phyloP scores from a whole-genome alignment of 1,140 invertebrate genomes.

The Streblospio benedicti region DNA sequence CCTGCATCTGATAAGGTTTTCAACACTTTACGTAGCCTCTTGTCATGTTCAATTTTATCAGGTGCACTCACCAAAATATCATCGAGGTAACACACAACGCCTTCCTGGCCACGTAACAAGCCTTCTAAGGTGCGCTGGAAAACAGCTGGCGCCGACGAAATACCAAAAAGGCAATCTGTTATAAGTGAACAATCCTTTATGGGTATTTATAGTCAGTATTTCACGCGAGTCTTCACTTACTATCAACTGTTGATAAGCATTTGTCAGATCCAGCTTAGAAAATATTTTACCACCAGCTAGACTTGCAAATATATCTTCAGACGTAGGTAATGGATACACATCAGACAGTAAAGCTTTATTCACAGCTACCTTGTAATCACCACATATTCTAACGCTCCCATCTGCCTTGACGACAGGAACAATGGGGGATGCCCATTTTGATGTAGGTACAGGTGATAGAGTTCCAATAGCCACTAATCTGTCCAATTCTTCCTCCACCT shows the following conservation, averaged over 20 bases:
- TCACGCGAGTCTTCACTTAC: slow-evolving; percentile 8
- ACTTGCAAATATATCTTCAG: no score
- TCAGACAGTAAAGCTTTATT: not conserved
- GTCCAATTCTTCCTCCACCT: slow-evolving; percentile 1
- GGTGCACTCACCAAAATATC: slow-evolving; percentile 18
- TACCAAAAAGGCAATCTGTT: slow-evolving; percentile 48
- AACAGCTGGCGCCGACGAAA: slow-evolving; percentile 48
- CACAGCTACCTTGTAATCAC: slow-evolving; percentile 8
- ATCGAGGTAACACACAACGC: slow-evolving; percentile 23
- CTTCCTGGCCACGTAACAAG: slow-evolving; percentile 30
- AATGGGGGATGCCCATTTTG: slow-evolving; percentile 1
- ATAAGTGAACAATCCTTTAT: slow-evolving; percentile 47
- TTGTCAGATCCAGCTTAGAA: slow-evolving; percentile 31
- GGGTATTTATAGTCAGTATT: slow-evolving; percentile 38
- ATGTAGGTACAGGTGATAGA: not conserved
- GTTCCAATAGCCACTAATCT: not conserved
- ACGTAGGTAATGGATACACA: not conserved
- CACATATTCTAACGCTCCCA: slow-evolving; percentile 5
- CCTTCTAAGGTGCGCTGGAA: slow-evolving; percentile 50
- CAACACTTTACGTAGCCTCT: slow-evolving; percentile 1
- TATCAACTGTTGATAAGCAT: slow-evolving; percentile 25
- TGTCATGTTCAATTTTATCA: slow-evolving; percentile 14
- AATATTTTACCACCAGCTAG: slow-evolving; percentile 29
- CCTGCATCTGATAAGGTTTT: not conserved
- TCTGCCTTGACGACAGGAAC: slow-evolving; percentile 9